Percentiles rank a stretch among this genome's conserved stretches.
Conservation (phyloP, 2,888 invertebrate genomes). For the Diloba caeruleocephala region DNA sequence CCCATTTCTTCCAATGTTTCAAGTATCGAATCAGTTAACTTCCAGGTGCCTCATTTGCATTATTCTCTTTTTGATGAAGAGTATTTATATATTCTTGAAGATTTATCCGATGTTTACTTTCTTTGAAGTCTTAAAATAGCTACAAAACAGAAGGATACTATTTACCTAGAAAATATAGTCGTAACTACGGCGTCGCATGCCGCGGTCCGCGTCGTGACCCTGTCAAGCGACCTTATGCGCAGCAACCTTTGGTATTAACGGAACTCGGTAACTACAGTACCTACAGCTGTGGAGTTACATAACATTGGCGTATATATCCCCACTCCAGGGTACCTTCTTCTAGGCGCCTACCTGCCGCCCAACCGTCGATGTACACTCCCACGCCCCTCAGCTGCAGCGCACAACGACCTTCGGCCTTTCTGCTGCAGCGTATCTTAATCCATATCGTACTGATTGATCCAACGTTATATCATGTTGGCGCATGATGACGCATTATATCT, state of each 20-base stretch:
- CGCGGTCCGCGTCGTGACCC: slow-evolving; percentile 65
- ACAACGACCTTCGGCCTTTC: slow-evolving; percentile 78
- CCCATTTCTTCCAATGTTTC: no score
- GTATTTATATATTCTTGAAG: no score
- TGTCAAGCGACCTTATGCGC: slow-evolving; percentile 78
- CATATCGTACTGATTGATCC: slow-evolving; percentile 40
- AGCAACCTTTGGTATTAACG: slow-evolving; percentile 81
- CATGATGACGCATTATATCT: no score
- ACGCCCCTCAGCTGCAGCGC: slow-evolving; percentile 73
- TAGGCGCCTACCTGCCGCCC: slow-evolving; percentile 61
- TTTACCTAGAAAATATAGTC: slow-evolving; percentile 42
- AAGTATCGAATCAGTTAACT: no score
- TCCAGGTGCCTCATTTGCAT: no score
- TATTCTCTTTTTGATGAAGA: no score
- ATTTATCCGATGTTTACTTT: no score
- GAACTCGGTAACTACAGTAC: slow-evolving; percentile 66
- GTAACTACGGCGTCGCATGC: slow-evolving; percentile 48
- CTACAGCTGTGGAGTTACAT: slow-evolving; percentile 60
- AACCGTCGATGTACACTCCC: slow-evolving; percentile 60
- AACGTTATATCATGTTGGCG: slow-evolving; percentile 28
- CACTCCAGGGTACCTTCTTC: slow-evolving; percentile 61
- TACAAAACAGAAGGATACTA: slow-evolving; percentile 37
- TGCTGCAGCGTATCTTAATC: slow-evolving; percentile 53
- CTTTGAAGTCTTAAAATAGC: slow-evolving; percentile 34
- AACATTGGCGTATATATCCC: slow-evolving; percentile 60